Evolutionary conservation across 1,140 invertebrate species (phyloP).

Genomic region (Melipona quadrifasciata): DNA sequence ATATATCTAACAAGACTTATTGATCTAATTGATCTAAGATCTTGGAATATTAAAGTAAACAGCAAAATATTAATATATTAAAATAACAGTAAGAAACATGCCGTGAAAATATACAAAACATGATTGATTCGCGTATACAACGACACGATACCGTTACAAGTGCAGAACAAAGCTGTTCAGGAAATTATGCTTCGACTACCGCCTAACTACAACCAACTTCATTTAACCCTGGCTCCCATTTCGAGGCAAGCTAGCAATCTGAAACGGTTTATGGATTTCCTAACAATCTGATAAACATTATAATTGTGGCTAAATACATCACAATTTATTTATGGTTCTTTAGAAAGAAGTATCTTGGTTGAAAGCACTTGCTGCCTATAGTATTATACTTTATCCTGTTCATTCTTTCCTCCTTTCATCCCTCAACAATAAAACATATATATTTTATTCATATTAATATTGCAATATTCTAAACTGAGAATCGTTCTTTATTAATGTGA

Average conservation of each 20-base stretch:
- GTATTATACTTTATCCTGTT: constrained; percentile 13
- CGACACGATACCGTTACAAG: constrained; percentile 36
- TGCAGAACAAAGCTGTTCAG: constrained; percentile 9
- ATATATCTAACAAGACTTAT: background rate
- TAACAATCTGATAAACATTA: constrained; percentile 63
- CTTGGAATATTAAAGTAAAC: background rate
- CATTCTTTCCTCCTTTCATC: constrained; percentile 3
- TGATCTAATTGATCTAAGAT: background rate
- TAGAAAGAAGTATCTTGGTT: constrained; percentile 55
- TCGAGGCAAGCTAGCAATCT: constrained; percentile 43
- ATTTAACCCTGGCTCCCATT: constrained; percentile 58
- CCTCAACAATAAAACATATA: background rate
- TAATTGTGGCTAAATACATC: constrained; percentile 61
- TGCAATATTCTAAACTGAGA: background rate
- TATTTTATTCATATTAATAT: background rate
- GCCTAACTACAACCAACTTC: constrained; percentile 12
- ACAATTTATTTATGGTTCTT: constrained; percentile 63
- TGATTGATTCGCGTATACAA: background rate
- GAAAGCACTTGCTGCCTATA: constrained; percentile 64
- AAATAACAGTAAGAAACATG: background rate
- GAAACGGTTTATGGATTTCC: constrained; percentile 38
- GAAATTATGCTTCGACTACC: constrained; percentile 44
- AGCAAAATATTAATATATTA: background rate
- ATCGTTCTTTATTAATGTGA: background rate
- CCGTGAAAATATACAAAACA: constrained; percentile 14